Conservation (phyloP, 2,113 vertebrate genomes). For the Onychorhynchus coronatus region DNA sequence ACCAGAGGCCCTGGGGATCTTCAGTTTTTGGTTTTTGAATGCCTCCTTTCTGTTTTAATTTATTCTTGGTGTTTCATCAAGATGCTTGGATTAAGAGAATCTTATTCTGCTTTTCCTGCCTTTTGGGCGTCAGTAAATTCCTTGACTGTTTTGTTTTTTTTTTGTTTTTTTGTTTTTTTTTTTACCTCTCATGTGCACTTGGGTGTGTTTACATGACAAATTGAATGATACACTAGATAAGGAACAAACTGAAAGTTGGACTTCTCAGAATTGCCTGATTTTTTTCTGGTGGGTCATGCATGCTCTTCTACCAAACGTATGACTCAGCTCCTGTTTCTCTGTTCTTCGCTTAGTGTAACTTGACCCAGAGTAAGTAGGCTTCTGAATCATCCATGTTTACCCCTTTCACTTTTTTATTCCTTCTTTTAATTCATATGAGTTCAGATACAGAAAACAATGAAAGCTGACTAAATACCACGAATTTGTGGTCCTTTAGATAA, state of each 20-base stretch:
- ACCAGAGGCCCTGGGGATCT: not conserved
- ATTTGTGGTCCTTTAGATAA: not conserved
- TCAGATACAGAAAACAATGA: not conserved
- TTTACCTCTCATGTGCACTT: not conserved
- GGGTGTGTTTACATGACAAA: not conserved
- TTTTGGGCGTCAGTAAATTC: not conserved
- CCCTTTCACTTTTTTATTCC: not conserved
- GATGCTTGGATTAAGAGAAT: not conserved
- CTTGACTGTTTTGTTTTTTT: rapidly evolving
- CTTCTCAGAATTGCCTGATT: not conserved
- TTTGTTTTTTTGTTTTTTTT: rapidly evolving
- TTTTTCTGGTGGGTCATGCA: not conserved
- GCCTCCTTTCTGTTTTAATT: not conserved
- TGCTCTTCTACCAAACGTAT: not conserved
- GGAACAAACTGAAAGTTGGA: not conserved
- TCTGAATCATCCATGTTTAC: not conserved
- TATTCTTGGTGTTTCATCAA: not conserved
- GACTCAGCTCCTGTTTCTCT: not conserved
- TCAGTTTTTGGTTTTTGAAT: not conserved
- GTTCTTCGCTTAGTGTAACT: not conserved
- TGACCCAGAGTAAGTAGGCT: not conserved
- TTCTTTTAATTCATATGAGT: not conserved
- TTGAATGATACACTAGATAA: not conserved
- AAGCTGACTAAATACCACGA: not conserved
- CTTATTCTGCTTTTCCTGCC: not conserved